Percentiles rank a stretch among this genome's conserved stretches.
phyloP scores from a whole-genome alignment of 2,888 invertebrate species.

The Rhyacophila evoluta region DNA sequence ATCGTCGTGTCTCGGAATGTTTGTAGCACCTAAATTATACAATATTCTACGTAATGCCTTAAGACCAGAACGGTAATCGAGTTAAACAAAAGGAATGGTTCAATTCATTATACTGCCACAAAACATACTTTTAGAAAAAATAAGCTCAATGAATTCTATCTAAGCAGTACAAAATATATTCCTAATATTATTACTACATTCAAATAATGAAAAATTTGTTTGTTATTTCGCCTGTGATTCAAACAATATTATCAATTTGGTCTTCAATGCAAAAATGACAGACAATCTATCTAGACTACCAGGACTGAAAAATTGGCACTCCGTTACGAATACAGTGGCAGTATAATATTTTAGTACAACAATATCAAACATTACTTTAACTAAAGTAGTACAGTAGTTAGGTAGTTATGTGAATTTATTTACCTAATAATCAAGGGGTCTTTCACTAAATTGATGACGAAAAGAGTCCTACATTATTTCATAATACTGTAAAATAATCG shows the following conservation, averaged over 20 bases:
- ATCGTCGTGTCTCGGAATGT: neutral
- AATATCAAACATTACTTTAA: neutral
- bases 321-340: slow-evolving; percentile 19
- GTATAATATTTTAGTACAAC: neutral
- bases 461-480: neutral
- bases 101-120: slow-evolving; percentile 5
- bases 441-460: neutral
- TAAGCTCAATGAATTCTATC: neutral
- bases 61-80: neutral
- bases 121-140: neutral
- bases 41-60: neutral
- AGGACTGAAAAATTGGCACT: slow-evolving; percentile 2
- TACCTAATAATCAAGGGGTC: neutral
- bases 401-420: neutral
- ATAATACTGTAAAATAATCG: neutral
- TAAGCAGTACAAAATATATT: neutral
- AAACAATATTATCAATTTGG: neutral
- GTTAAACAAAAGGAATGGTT: slow-evolving; percentile 4
- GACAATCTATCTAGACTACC: neutral
- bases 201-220: neutral
- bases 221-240: neutral
- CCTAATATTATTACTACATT: neutral
- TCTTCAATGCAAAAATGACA: neutral
- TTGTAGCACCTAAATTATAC: slow-evolving; percentile 12
- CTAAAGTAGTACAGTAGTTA: neutral